These are phyloP conservation scores for Astreopora myriophthalma DNA, from an alignment of 64 coral and sea anemone species.

Conservation along the genomic window DNA sequence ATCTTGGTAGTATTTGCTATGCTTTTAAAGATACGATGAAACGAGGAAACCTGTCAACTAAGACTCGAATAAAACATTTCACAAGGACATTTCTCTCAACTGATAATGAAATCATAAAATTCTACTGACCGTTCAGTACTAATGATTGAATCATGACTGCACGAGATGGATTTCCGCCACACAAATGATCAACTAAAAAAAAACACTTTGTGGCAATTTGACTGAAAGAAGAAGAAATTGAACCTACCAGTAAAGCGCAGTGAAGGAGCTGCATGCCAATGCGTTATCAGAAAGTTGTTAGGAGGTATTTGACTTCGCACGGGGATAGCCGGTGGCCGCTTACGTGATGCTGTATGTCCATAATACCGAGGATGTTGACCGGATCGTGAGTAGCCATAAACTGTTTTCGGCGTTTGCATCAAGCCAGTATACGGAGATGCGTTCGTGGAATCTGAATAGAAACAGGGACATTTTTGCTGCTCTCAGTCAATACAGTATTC, in stretches of 20 bases:
- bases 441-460: background rate
- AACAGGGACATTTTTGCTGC: background rate
- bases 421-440: background rate
- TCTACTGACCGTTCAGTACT: too few relatives aligned
- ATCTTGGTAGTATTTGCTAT: too few relatives aligned
- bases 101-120: too few relatives aligned
- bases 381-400: background rate
- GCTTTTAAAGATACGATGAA: too few relatives aligned
- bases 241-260: background rate
- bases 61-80: too few relatives aligned
- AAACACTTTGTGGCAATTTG: too few relatives aligned
- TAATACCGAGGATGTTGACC: background rate
- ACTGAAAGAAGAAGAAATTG: background rate
- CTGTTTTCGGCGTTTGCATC: background rate
- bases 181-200: too few relatives aligned
- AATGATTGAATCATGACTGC: too few relatives aligned
- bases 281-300: background rate
- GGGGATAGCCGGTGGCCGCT: conserved; percentile 2
- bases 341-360: background rate
- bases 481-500: background rate
- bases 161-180: too few relatives aligned
- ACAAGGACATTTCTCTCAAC: too few relatives aligned
- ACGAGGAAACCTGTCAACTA: too few relatives aligned
- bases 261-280: background rate
- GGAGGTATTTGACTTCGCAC: conserved; percentile 12